phyloP scores from a whole-genome alignment of 2,797 vertebrate genomes.

The Melanotaenia trifasciata region DNA sequence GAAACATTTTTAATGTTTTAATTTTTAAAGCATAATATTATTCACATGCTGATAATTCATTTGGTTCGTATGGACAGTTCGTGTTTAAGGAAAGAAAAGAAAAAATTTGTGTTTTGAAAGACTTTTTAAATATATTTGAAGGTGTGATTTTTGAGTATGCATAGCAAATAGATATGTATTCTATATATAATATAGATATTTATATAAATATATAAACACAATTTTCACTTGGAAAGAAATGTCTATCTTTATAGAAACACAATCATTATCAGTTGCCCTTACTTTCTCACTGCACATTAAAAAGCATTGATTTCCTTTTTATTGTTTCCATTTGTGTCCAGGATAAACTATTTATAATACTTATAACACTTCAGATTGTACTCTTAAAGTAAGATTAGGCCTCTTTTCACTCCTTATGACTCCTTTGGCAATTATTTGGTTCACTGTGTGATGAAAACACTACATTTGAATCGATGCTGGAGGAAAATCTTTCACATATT shows the following conservation, averaged over 20 bases:
- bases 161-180: slow-evolving; percentile 89
- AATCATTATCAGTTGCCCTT: slow-evolving; percentile 86
- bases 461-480: slow-evolving; percentile 7
- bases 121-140: slow-evolving; percentile 87
- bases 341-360: slow-evolving; percentile 22
- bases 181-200: slow-evolving; percentile 88
- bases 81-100: slow-evolving; percentile 80
- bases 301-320: slow-evolving; percentile 82
- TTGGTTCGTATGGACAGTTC: slow-evolving; percentile 78
- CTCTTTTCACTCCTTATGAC: slow-evolving; percentile 1
- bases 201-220: slow-evolving; percentile 87
- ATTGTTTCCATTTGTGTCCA: slow-evolving; percentile 69
- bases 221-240: slow-evolving; percentile 87
- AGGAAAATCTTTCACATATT: slow-evolving; percentile 4
- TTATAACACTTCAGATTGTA: slow-evolving; percentile 1
- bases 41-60: slow-evolving; percentile 75
- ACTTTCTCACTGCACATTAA: slow-evolving; percentile 89
- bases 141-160: slow-evolving; percentile 87
- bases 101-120: slow-evolving; percentile 84
- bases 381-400: slow-evolving; percentile 13
- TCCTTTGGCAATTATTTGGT: not conserved
- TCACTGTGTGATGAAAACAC: not conserved
- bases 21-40: slow-evolving; percentile 68
- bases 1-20: slow-evolving; percentile 79
- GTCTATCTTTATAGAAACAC: slow-evolving; percentile 88